Evolutionary conservation across 2,797 vertebrate genomes (phyloP).

Genomic region (Chromis chromis): DNA sequence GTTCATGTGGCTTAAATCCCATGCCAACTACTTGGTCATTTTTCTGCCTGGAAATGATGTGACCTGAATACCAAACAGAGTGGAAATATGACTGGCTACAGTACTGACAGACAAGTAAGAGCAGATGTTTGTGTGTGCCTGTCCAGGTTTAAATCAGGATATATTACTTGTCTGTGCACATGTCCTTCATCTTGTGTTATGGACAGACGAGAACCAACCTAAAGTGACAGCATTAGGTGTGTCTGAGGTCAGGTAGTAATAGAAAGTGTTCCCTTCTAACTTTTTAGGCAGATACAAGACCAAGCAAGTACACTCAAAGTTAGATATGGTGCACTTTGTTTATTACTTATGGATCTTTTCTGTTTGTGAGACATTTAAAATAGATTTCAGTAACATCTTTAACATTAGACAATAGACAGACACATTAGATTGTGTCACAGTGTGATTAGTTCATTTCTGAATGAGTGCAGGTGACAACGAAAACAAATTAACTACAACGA

Average conservation of each 20-base stretch:
- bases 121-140: constrained; percentile 42
- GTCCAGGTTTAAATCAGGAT: constrained; percentile 41
- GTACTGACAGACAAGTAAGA: constrained; percentile 56
- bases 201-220: constrained; percentile 9
- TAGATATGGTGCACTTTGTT: neutral
- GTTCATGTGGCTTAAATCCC: constrained; percentile 47
- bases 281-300: neutral
- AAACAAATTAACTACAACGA: constrained; percentile 12
- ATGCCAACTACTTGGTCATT: constrained; percentile 60
- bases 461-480: constrained; percentile 9
- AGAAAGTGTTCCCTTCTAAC: neutral
- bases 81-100: constrained; percentile 57
- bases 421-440: neutral
- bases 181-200: constrained; percentile 40
- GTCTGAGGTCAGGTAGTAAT: neutral
- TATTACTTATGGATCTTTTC: no score
- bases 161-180: constrained; percentile 21
- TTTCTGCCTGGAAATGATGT: constrained; percentile 53
- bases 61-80: constrained; percentile 71
- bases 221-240: constrained; percentile 11
- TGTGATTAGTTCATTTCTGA: constrained; percentile 4
- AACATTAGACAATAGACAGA: neutral
- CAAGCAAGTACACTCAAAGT: neutral
- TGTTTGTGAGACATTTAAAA: constrained; percentile 1
- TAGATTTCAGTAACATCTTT: neutral